Base-by-base conservation (phyloP, 2,113 vertebrate species). In the Colaptes auratus region DNA sequence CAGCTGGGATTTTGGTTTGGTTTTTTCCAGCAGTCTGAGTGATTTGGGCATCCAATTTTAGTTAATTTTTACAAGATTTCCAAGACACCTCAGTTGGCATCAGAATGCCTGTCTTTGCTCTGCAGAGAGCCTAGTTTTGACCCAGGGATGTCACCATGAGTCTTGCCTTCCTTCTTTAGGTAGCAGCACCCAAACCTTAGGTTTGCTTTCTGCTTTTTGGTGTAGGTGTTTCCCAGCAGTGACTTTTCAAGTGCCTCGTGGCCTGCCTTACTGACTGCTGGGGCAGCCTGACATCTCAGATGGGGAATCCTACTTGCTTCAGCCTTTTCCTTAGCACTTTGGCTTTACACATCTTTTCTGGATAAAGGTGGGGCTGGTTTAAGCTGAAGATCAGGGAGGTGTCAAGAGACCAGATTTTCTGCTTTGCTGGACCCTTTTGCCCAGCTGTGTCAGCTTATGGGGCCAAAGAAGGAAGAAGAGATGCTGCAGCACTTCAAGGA, bases 91-190 rank as follows among this genome's bases (percentile, higher is more conserved):
- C 36, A 23, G 39, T 9, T 93, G 56, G 5, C 48, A 77, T 82
- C 69, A 80, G 28, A 44, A 28, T 0, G 0, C 11, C 9, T 69
- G 27, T 31, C 17, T 73, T 19, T 67, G 12, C 64, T 63, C 18
- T 52, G 11, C n/a, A 50, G 46, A 53, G 36, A 60, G 48, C 16
- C 14, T 70, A 8, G 19, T 64, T 78, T 59, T 73, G 48, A 59
- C 42, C 13, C 33, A 36, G 2, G 1, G 2, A 50, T 69, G 27
- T 55, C 6, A 1, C 48, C 0, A 0, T 33, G 63, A 65, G 9
- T 9, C 39, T 60, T 66, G 19, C 50, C 20, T 67, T 84, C 39
- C 53, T 44, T 81, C n/a, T 44, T 48, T 6, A 6, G 9, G 19
- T 35, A 42, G n/a, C 3, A 2, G 24, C 39, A 7, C 42, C 59